phyloP scores from a whole-genome alignment of 2,888 invertebrate genomes.

The Andrena fulva region DNA sequence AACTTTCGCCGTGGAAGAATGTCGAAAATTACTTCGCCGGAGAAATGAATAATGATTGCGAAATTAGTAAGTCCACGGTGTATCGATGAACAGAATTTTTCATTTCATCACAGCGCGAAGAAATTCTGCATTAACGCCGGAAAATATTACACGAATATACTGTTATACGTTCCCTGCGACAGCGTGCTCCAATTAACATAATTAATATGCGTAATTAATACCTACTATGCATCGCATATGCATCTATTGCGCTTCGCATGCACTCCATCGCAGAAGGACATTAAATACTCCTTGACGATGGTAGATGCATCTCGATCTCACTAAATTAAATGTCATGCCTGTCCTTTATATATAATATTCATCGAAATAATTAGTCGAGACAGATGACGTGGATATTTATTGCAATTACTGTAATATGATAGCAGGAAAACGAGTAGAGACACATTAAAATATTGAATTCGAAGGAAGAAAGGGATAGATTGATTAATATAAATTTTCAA shows the following conservation, averaged over 20 bases:
- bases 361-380: not conserved
- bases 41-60: not conserved
- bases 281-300: constrained; percentile 31
- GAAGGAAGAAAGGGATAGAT: no score
- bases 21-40: not conserved
- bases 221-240: constrained; percentile 25
- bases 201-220: constrained; percentile 56
- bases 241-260: constrained; percentile 13
- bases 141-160: not conserved
- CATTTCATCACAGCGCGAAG: not conserved
- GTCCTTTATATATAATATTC: not conserved
- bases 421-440: no score
- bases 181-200: constrained; percentile 40
- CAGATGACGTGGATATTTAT: not conserved
- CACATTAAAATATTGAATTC: no score
- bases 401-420: no score
- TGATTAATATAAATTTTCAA: no score
- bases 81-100: not conserved
- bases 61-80: not conserved
- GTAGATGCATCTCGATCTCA: constrained; percentile 25
- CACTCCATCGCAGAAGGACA: constrained; percentile 5
- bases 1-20: not conserved
- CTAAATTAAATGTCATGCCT: constrained; percentile 16
- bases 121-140: not conserved
- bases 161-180: not conserved